phyloP scores from a whole-genome alignment of 2,888 invertebrate genomes.

The Pandemis heparana region DNA sequence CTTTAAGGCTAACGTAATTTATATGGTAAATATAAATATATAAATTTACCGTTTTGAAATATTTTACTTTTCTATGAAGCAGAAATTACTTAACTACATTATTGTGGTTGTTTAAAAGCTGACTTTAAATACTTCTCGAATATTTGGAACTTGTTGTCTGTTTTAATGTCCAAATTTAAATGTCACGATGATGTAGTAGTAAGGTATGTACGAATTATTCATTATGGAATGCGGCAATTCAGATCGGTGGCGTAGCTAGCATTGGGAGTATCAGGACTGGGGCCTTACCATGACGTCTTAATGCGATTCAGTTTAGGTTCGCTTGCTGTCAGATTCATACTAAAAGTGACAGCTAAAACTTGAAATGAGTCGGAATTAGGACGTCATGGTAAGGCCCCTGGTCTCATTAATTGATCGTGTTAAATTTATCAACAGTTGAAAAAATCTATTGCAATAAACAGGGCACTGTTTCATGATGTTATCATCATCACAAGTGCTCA shows the following conservation, averaged over 20 bases:
- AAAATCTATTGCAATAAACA: neutral
- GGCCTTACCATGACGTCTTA: no score
- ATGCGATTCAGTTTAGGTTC: no score
- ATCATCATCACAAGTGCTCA: neutral
- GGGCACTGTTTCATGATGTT: neutral
- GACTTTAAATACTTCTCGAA: slow-evolving; percentile 64
- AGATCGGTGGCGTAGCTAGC: slow-evolving; percentile 46
- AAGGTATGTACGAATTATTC: slow-evolving; percentile 34
- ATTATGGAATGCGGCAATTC: slow-evolving; percentile 49
- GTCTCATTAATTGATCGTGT: neutral
- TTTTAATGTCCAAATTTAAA: slow-evolving; percentile 60
- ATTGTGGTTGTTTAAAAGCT: slow-evolving; percentile 60
- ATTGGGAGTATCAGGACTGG: neutral
- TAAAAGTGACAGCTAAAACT: no score
- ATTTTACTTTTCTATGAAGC: slow-evolving; percentile 58
- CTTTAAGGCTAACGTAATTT: slow-evolving; percentile 9
- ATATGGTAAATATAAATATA: neutral
- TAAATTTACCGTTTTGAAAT: slow-evolving; percentile 50
- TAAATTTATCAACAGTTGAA: neutral
- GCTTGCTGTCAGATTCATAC: no score
- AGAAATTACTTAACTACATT: slow-evolving; percentile 73
- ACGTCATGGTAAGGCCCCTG: no score
- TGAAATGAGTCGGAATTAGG: no score
- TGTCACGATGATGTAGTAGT: slow-evolving; percentile 70
- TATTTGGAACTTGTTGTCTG: slow-evolving; percentile 71